A percentile compares a stretch with the other conserved stretches of the same genome.
Evolutionary conservation across 2,888 invertebrate genomes (phyloP).

Genomic region (Sepiola atlantica): DNA sequence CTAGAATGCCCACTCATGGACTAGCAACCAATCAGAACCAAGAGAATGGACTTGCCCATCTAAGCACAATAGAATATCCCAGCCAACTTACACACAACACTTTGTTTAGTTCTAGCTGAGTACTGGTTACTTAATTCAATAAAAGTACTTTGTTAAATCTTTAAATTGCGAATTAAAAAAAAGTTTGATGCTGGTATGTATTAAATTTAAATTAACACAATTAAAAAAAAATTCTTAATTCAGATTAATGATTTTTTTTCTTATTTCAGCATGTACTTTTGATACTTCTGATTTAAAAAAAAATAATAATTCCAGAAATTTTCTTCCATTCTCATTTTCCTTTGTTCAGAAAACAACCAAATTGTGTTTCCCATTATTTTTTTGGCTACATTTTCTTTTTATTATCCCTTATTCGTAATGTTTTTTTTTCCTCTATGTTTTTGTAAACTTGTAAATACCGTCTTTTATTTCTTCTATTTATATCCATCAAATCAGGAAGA

Average conservation of each 20-base stretch:
- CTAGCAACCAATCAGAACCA: too few species aligned
- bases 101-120: too few species aligned
- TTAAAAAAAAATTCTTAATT: background rate
- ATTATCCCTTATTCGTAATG: too few species aligned
- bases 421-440: too few species aligned
- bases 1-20: too few species aligned
- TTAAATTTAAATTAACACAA: background rate
- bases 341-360: background rate
- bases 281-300: background rate
- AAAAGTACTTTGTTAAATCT: too few species aligned
- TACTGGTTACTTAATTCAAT: too few species aligned
- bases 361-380: background rate
- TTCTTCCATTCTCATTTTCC: background rate
- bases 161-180: background rate
- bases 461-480: background rate
- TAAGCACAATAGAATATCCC: too few species aligned
- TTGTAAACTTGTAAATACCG: too few species aligned
- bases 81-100: too few species aligned
- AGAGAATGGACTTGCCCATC: too few species aligned
- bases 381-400: background rate
- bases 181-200: background rate
- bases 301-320: background rate
- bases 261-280: background rate
- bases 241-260: background rate
- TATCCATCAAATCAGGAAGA: background rate